phyloP scores from a whole-genome alignment of 2,888 invertebrate genomes.

The Falcaria lacertinaria region DNA sequence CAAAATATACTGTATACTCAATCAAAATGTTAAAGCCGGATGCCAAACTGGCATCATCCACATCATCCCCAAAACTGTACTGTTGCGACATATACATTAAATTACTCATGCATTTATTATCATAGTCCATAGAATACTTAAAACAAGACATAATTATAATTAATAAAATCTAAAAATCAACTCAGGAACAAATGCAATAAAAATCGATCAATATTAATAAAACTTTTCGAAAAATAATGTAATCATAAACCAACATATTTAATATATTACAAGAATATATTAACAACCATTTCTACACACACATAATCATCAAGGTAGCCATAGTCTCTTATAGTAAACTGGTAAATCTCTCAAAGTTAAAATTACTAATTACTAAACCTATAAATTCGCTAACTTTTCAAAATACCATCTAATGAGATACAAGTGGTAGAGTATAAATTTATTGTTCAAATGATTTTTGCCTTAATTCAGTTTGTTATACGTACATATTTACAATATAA shows the following conservation, averaged over 20 bases:
- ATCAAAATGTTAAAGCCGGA: too few relatives aligned
- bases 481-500: slow-evolving; percentile 67
- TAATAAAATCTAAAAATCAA: slow-evolving; percentile 76
- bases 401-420: slow-evolving; percentile 79
- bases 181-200: slow-evolving; percentile 80
- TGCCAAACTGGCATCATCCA: slow-evolving; percentile 36
- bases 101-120: slow-evolving; percentile 65
- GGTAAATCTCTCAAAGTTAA: slow-evolving; percentile 75
- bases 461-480: slow-evolving; percentile 40
- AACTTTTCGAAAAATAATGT: slow-evolving; percentile 60
- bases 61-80: slow-evolving; percentile 52
- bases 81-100: slow-evolving; percentile 54
- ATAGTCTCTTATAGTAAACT: slow-evolving; percentile 71
- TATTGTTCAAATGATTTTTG: slow-evolving; percentile 59
- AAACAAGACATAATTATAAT: slow-evolving; percentile 62
- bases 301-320: slow-evolving; percentile 70
- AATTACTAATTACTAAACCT: slow-evolving; percentile 61
- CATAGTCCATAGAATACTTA: slow-evolving; percentile 59
- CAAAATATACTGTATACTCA: too few relatives aligned
- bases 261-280: slow-evolving; percentile 75
- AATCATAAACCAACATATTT: slow-evolving; percentile 63
- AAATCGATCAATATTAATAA: slow-evolving; percentile 72
- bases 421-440: slow-evolving; percentile 74
- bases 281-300: slow-evolving; percentile 69
- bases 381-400: slow-evolving; percentile 78